A percentile compares a stretch with the other conserved stretches of the same genome.
These are phyloP conservation scores for Dicrurus megarhynchus DNA, from an alignment of 2,113 vertebrate species.

Conservation along the genomic window DNA sequence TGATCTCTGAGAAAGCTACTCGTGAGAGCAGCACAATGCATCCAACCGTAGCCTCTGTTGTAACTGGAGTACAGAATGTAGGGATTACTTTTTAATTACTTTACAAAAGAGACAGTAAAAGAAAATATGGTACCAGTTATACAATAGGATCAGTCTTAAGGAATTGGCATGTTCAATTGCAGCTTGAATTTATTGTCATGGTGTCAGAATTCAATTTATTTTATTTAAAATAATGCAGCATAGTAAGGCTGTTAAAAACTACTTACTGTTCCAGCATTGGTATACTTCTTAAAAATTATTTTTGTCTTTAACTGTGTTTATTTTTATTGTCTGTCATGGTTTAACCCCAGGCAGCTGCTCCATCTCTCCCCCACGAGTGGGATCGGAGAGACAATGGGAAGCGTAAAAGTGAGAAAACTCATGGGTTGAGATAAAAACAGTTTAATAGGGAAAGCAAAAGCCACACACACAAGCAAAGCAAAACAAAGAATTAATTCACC, in stretches of 20 bases:
- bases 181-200: not conserved
- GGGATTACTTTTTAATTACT: not conserved
- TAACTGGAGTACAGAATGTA: not conserved
- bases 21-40: not conserved
- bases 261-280: not conserved
- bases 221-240: not conserved
- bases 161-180: not conserved
- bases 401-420: not conserved
- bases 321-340: not conserved
- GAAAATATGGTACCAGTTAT: not conserved
- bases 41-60: not conserved
- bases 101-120: not conserved
- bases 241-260: not conserved
- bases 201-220: not conserved
- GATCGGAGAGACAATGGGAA: not conserved
- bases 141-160: not conserved
- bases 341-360: rapidly evolving
- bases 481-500: not conserved
- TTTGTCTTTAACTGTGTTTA: not conserved
- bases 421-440: not conserved
- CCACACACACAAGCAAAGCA: not conserved
- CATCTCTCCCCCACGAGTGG: not conserved
- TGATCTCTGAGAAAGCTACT: not conserved
- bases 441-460: not conserved
- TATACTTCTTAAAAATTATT: not conserved